Evolutionary conservation across 2,113 vertebrate genomes (phyloP).

Genomic region (Tonatia bakeri): DNA sequence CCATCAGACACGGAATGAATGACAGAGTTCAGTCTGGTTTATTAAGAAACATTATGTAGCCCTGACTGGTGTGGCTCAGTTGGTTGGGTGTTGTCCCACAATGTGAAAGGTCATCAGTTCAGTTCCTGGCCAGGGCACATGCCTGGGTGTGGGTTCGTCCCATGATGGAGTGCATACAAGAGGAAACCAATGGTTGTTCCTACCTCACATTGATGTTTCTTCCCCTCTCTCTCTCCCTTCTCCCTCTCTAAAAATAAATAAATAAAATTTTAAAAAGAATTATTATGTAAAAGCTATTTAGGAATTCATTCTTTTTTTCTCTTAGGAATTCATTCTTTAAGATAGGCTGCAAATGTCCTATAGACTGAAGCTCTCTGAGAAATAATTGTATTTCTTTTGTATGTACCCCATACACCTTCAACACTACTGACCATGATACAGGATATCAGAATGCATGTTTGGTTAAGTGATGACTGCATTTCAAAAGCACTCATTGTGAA

Average conservation of each 20-base stretch:
- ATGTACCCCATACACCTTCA: not conserved
- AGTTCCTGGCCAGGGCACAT: too few relatives aligned
- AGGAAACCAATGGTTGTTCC: too few relatives aligned
- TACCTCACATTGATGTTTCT: too few relatives aligned
- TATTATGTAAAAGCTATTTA: not conserved
- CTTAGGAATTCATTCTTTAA: not conserved
- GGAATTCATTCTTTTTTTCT: not conserved
- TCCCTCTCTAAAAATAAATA: too few relatives aligned
- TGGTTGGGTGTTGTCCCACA: not conserved
- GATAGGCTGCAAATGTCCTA: not conserved
- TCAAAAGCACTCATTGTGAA: not conserved
- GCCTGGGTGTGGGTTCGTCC: too few relatives aligned
- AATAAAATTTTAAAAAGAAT: not conserved
- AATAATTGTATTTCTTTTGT: not conserved
- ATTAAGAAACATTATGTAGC: not conserved
- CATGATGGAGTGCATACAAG: too few relatives aligned
- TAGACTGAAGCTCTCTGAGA: constrained; percentile 19
- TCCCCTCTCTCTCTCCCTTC: too few relatives aligned
- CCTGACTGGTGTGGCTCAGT: not conserved
- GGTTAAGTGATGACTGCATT: not conserved
- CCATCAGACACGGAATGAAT: constrained; percentile 1
- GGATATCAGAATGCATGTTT: not conserved
- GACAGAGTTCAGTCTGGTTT: not conserved
- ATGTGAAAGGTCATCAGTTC: too few relatives aligned
- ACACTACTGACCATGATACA: not conserved